phyloP scores from a whole-genome alignment of 1,140 invertebrate species.

The Orius insidiosus region DNA sequence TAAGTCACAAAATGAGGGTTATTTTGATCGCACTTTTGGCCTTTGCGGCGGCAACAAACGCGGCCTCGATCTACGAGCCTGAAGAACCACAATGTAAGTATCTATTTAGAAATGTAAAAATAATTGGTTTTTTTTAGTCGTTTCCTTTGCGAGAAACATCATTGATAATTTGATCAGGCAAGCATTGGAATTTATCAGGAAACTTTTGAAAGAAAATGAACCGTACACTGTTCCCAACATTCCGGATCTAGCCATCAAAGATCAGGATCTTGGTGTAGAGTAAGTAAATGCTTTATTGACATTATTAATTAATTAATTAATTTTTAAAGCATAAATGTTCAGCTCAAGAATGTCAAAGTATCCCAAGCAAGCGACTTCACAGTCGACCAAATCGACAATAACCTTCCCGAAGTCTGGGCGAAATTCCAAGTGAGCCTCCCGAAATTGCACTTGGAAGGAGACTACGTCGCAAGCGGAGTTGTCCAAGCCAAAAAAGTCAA shows the following conservation, averaged over 20 bases:
- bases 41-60: too few relatives aligned
- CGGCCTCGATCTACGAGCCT: too few relatives aligned
- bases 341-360: constrained; percentile 3
- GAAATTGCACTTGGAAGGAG: constrained; percentile 1
- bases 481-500: constrained; percentile 4
- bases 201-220: constrained; percentile 7
- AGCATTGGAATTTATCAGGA: constrained; percentile 11
- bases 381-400: constrained; percentile 11
- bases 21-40: too few relatives aligned
- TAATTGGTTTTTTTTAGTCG: too few relatives aligned
- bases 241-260: constrained; percentile 9
- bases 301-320: neutral
- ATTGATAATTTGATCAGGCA: constrained; percentile 9
- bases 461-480: constrained; percentile 2
- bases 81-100: too few relatives aligned
- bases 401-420: constrained; percentile 8
- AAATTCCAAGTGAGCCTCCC: constrained; percentile 11
- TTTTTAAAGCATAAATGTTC: neutral
- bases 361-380: constrained; percentile 11
- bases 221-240: constrained; percentile 6
- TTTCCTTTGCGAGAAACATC: too few relatives aligned
- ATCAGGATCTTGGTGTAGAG: constrained; percentile 2
- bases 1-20: too few relatives aligned
- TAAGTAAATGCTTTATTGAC: constrained; percentile 6
- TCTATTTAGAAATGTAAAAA: too few relatives aligned